These are phyloP conservation scores for Crenuchus spilurus DNA, from an alignment of 2,797 vertebrate genomes.

Conservation along the genomic window DNA sequence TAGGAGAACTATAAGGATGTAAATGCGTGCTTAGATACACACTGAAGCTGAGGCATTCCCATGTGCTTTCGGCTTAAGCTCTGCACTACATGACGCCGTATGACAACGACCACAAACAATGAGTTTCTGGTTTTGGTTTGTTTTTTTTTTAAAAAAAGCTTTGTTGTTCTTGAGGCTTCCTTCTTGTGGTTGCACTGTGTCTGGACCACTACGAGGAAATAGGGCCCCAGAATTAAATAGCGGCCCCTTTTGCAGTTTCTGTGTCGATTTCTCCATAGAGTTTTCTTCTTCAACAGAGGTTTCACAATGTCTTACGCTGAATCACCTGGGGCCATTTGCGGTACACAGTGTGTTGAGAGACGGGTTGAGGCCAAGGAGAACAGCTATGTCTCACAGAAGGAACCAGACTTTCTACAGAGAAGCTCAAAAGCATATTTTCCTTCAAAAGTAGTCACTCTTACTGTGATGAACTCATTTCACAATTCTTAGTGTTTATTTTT, in stretches of 20 bases:
- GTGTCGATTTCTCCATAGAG: neutral
- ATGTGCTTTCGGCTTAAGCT: neutral
- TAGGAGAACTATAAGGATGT: neutral
- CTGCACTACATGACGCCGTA: neutral
- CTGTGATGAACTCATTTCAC: too few species aligned
- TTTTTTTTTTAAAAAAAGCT: constrained; percentile 48
- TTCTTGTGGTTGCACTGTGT: constrained; percentile 23
- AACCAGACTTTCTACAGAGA: neutral
- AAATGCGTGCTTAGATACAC: neutral
- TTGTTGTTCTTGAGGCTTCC: constrained; percentile 19
- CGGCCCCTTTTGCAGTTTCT: neutral
- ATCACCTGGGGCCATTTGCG: neutral
- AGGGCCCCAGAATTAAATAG: neutral
- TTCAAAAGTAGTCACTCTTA: neutral
- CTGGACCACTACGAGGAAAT: neutral
- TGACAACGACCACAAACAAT: neutral
- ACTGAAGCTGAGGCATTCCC: neutral
- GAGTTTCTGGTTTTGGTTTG: constrained; percentile 25
- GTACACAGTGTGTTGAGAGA: neutral
- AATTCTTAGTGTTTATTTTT: too few species aligned
- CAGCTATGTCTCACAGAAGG: neutral
- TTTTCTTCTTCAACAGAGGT: neutral
- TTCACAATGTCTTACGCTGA: constrained; percentile 1
- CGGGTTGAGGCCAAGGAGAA: neutral
- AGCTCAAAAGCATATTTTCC: neutral